Evolutionary conservation across 1,140 invertebrate species (phyloP), one percentile per base, ranked within the genome.

Genomic region (Polypedilum pembai): DNA sequence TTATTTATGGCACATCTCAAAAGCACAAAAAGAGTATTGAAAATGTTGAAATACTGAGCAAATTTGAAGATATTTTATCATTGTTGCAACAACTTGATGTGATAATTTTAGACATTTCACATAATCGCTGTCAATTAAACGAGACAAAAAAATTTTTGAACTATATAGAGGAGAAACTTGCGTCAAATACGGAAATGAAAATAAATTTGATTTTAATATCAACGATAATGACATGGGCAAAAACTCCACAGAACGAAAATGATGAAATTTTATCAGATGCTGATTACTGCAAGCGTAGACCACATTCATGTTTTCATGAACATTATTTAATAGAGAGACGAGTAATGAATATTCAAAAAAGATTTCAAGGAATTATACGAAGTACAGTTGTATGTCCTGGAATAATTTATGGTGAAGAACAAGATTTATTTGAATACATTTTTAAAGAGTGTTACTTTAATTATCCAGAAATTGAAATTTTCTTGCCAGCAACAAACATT

Each of bases 331-430:
- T 74, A 17, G 65, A 74, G n/a, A 18, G 65, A 12, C 12, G 40
- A 74, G 56, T 74, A 10, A 69, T 74, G 73, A 74, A 74, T 33
- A n/a, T 40, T 7, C 73, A 74, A 20, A 74, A 74, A 15, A 18
- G 40, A 74, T 40, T 15, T 21, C 24, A 12, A 12, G 24, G 21
- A 20, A 18, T 5, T 17, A 10, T 74, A 8, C 24, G 12, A 20
- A 69, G 20, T 8, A 8, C 41, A 5, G 56, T 74, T 8, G 15
- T 69, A 12, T 69, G 33, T 72, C 74, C 74, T 17, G 56, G 24
- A 65, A 41, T 74, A n/a, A 69, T 20, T 69, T 74, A 69, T 21
- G 63, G 65, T 3, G 56, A 45, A 20, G 7, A 45, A 17, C 5
- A 74, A 40, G 56, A 74, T 40, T 10, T 74, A 40, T 56, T 74